phyloP scores from a whole-genome alignment of 2,113 vertebrate species.

The Erinaceus europaeus region DNA sequence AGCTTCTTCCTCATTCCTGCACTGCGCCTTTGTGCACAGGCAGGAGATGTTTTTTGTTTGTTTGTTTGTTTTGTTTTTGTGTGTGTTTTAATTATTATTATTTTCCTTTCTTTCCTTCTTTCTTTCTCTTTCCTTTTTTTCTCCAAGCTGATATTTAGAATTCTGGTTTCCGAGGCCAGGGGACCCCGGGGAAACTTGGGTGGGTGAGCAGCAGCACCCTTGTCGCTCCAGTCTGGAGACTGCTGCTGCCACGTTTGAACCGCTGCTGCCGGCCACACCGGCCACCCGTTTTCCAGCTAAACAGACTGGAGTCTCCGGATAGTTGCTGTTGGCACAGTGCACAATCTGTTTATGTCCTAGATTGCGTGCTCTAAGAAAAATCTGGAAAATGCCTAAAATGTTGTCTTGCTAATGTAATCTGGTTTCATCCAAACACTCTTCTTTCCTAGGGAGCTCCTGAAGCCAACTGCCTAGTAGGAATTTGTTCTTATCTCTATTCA shows the following conservation, averaged over 20 bases:
- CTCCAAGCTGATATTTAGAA: not conserved
- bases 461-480: constrained; percentile 2
- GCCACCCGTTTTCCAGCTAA: constrained; percentile 1
- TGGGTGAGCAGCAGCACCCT: constrained; percentile 2
- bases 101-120: too few relatives aligned
- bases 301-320: not conserved
- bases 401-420: constrained; percentile 13
- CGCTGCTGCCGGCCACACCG: not conserved
- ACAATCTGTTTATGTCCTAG: not conserved
- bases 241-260: not conserved
- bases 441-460: not conserved
- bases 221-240: not conserved
- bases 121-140: too few relatives aligned
- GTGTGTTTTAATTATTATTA: too few relatives aligned
- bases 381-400: constrained; percentile 31
- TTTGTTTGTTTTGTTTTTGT: too few relatives aligned
- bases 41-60: constrained; percentile 12
- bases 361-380: not conserved
- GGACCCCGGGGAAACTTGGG: constrained; percentile 10
- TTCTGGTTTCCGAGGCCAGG: constrained; percentile 7
- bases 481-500: constrained; percentile 31
- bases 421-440: constrained; percentile 3
- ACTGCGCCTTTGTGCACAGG: constrained; percentile 54
- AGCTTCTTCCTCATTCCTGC: constrained; percentile 66
- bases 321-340: constrained; percentile 42